Evolutionary conservation across 35 echinoderm and acorn worm genomes (phyloP).

Genomic region (Ophiothrix spiculata): DNA sequence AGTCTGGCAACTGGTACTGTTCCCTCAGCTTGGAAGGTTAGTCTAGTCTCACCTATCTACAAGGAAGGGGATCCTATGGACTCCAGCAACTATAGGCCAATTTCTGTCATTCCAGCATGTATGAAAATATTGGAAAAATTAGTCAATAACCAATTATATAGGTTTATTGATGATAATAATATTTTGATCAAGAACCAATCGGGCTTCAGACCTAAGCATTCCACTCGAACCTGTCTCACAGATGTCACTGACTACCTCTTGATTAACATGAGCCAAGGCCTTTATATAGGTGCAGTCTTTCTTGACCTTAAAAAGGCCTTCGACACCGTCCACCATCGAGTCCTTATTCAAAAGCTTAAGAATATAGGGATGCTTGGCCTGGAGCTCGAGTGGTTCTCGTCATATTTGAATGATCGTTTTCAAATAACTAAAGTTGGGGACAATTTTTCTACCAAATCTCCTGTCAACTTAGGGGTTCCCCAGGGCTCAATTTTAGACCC

Average conservation of each 20-base stretch:
- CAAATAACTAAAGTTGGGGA: slow-evolving; percentile 22
- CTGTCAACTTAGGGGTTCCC: background rate
- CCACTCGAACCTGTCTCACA: background rate
- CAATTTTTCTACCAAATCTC: background rate
- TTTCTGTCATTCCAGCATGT: slow-evolving; percentile 42
- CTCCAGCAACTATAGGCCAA: slow-evolving; percentile 35
- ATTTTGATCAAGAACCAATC: background rate
- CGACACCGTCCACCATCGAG: slow-evolving; percentile 3
- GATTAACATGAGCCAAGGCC: background rate
- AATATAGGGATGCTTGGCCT: background rate
- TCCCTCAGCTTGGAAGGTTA: slow-evolving; percentile 29
- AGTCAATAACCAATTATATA: slow-evolving; percentile 27
- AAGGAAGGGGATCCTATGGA: slow-evolving; percentile 21
- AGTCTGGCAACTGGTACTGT: slow-evolving; percentile 8
- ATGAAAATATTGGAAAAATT: slow-evolving; percentile 42
- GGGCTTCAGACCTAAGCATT: slow-evolving; percentile 31
- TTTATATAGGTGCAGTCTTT: slow-evolving; percentile 18
- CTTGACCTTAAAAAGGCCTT: slow-evolving; percentile 28
- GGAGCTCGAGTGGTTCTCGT: slow-evolving; percentile 29
- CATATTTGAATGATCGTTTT: background rate
- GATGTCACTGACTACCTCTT: slow-evolving; percentile 21
- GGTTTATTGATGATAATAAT: background rate
- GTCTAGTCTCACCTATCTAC: slow-evolving; percentile 26
- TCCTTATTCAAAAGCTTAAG: background rate
- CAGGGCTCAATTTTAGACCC: slow-evolving; percentile 24